A percentile compares a stretch with the other conserved stretches of the same genome.
Evolutionary conservation across 2,888 invertebrate genomes (phyloP).

Genomic region (Subacronicta megacephala): DNA sequence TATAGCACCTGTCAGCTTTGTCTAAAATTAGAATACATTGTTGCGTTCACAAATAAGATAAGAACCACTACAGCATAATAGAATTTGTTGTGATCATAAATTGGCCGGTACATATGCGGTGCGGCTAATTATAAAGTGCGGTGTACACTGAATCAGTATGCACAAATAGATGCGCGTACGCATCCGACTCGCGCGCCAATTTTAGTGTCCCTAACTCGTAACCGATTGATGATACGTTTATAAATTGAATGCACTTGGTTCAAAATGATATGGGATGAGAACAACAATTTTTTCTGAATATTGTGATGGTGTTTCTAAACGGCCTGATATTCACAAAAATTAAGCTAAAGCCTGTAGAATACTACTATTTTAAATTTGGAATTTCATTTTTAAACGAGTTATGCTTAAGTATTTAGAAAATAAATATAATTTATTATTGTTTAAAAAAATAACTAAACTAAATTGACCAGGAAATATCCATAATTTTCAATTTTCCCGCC

Average conservation of each 20-base stretch:
- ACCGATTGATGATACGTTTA: conserved; percentile 48
- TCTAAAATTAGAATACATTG: not conserved
- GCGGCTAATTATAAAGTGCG: conserved; percentile 57
- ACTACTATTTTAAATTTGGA: no score
- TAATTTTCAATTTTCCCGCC: no score
- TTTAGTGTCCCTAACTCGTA: conserved; percentile 52
- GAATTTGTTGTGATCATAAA: conserved; percentile 54
- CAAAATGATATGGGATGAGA: not conserved
- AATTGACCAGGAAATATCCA: no score
- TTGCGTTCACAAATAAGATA: not conserved
- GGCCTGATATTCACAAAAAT: no score
- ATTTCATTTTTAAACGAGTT: no score
- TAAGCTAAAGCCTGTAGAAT: no score
- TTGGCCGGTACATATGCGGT: conserved; percentile 40
- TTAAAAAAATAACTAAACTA: no score
- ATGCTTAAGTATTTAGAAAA: no score
- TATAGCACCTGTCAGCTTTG: no score
- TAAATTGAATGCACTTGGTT: conserved; percentile 30
- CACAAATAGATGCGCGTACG: conserved; percentile 69
- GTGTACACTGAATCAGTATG: conserved; percentile 62
- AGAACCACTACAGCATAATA: conserved; percentile 8
- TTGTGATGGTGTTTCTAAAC: no score
- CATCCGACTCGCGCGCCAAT: conserved; percentile 56
- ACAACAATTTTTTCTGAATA: no score
- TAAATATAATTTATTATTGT: no score